Evolutionary conservation across 2,888 invertebrate genomes (phyloP), one percentile per base, ranked within the genome.

Genomic region (Scaptomyza flava): DNA sequence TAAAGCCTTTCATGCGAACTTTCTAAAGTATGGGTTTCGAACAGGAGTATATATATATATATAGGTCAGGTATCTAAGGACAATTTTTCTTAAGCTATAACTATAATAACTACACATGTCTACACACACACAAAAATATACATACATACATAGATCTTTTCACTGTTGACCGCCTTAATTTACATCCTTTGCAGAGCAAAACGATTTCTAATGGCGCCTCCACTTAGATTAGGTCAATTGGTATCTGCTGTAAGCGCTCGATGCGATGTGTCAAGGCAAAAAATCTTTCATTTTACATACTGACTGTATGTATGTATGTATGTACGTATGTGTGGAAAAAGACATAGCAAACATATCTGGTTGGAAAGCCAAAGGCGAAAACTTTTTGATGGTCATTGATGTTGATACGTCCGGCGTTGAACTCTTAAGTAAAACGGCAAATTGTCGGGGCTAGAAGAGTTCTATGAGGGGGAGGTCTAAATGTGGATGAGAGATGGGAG

Each of bases 171-270:
- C 41, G 41, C 41, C 41, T 72, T 68, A 62, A 72, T 77, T 61
- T 52, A 60, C 56, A 73, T 58, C 36, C 51, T 41, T 75, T 69
- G 79, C 81, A 51, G 48, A 65, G 63, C 71, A 88, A 82, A 82
- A 86, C 88, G 86, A 80, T 83, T 83, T 75, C 89, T 83, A 86
- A 83, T 88, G 84, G 87, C 75, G 74, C 72, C 58, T 72, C 56
- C 60, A 79, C 77, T 69, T 77, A 78, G 89, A 83, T 88, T 88
- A 84, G 89, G 89, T 88, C 82, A 83, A 83, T 83, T 87, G 77
- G 62, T 68, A 50, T 57, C 43, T 77, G 77, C 69, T 72, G 60
- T 63, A 68, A 71, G 69, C 34, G 47, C 65, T 75, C 72, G 68
- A 69, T 87, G 72, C 43, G 53, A 57, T 72, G 58, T 67, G 50